These are phyloP conservation scores for Dromaius novaehollandiae DNA, from an alignment of 2,113 vertebrate genomes.

Conservation along the genomic window DNA sequence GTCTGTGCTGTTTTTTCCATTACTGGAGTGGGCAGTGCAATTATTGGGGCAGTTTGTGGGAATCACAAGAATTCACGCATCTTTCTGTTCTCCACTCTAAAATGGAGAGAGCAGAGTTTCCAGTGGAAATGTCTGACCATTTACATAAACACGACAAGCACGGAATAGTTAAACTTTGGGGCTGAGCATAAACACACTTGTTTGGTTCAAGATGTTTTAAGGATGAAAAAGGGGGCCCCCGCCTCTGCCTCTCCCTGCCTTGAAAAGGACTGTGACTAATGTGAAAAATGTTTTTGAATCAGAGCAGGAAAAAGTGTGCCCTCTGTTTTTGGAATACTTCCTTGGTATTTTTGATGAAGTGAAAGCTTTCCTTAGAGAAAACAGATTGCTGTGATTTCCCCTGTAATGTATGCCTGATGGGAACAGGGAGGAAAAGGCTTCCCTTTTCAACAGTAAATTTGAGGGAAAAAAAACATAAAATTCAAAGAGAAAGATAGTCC, in stretches of 20 bases:
- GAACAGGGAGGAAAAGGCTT: not conserved
- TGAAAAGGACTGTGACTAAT: not conserved
- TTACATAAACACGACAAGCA: not conserved
- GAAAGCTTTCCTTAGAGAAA: not conserved
- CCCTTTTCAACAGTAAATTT: not conserved
- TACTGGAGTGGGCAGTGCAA: not conserved
- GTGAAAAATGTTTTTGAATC: slow-evolving; percentile 1
- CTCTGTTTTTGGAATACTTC: not conserved
- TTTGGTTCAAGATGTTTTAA: not conserved
- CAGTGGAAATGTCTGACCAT: not conserved
- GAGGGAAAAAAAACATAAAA: not conserved
- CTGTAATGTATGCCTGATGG: not conserved
- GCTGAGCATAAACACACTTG: not conserved
- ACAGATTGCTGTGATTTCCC: not conserved
- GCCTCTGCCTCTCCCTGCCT: not conserved
- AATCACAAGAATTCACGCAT: not conserved
- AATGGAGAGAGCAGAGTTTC: not conserved
- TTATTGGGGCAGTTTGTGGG: not conserved
- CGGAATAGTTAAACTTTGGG: not conserved
- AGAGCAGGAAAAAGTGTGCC: not conserved
- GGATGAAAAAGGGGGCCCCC: not conserved
- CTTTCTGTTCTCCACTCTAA: not conserved
- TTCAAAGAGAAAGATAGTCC: not conserved
- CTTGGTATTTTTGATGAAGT: not conserved
- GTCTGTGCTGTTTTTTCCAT: not conserved